Conservation (phyloP, 2,888 invertebrate species). For the Caenorhabditis sinica region DNA sequence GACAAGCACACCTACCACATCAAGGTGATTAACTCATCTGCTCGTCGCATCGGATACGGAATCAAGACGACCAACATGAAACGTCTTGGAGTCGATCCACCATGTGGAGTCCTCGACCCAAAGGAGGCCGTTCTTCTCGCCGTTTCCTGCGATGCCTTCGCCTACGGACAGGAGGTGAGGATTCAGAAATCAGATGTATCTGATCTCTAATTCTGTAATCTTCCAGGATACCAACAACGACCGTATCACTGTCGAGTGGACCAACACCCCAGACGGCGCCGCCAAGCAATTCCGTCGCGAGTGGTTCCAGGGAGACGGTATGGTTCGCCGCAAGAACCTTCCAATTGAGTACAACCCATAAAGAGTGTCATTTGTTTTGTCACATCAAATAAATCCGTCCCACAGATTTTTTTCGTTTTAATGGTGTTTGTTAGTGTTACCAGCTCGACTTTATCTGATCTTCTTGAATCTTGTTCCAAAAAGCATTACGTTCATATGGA, state of each 20-base stretch:
- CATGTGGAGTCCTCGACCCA: conserved; percentile 37
- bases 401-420: too few species aligned
- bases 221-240: conserved; percentile 20
- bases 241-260: conserved; percentile 19
- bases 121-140: conserved; percentile 30
- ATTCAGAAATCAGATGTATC: neutral
- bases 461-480: too few species aligned
- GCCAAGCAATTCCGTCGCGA: conserved; percentile 24
- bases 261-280: conserved; percentile 23
- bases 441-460: too few species aligned
- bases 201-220: neutral
- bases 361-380: too few species aligned
- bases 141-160: conserved; percentile 27
- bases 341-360: neutral
- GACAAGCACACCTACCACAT: conserved; percentile 35
- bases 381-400: too few species aligned
- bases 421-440: too few species aligned
- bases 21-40: conserved; percentile 54
- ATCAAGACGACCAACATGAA: conserved; percentile 57
- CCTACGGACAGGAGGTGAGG: conserved; percentile 23
- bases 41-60: conserved; percentile 49
- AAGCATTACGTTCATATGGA: too few species aligned
- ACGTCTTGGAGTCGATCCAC: conserved; percentile 48
- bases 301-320: conserved; percentile 23
- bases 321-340: conserved; percentile 14